A percentile compares a stretch with the other conserved stretches of the same genome.
These are phyloP conservation scores for Polia nebulosa DNA, from an alignment of 2,888 invertebrate species.

Conservation along the genomic window DNA sequence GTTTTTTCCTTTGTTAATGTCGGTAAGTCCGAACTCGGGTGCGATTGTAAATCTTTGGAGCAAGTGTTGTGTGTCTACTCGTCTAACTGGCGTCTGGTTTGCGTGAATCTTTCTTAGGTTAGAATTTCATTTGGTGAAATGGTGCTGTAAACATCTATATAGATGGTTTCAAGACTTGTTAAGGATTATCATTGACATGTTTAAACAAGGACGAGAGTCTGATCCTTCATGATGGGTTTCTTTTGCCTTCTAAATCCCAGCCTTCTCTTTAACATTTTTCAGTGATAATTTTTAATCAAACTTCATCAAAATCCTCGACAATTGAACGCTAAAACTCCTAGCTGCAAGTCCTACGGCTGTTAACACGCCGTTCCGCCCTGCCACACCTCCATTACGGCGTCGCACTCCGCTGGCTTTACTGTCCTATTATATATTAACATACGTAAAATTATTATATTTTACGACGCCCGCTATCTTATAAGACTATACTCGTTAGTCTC, in stretches of 20 bases:
- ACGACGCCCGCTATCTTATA: conserved; percentile 62
- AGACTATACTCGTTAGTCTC: conserved; percentile 61
- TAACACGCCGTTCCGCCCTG: conserved; percentile 82
- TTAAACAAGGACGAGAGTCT: not conserved
- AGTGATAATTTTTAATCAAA: conserved; percentile 28
- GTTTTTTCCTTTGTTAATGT: conserved; percentile 61
- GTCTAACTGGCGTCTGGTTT: conserved; percentile 48
- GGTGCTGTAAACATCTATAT: not conserved
- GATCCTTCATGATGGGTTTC: not conserved
- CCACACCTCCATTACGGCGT: conserved; percentile 82
- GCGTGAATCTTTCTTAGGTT: conserved; percentile 19
- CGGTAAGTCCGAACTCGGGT: conserved; percentile 34
- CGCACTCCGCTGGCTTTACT: conserved; percentile 83
- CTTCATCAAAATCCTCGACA: conserved; percentile 39
- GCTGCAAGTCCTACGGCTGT: conserved; percentile 70
- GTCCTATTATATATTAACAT: conserved; percentile 86
- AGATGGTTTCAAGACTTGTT: not conserved
- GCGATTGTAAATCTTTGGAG: conserved; percentile 59
- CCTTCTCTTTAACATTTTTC: not conserved
- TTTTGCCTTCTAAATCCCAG: not conserved
- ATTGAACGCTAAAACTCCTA: conserved; percentile 54
- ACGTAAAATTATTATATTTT: conserved; percentile 70
- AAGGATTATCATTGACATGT: not conserved
- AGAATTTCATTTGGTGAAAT: conserved; percentile 4
- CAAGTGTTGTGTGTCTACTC: conserved; percentile 58